A percentile compares a stretch with the other conserved stretches of the same genome.
phyloP scores from a whole-genome alignment of 2,888 invertebrate species.

The Parapristionchus giblindavisi region DNA sequence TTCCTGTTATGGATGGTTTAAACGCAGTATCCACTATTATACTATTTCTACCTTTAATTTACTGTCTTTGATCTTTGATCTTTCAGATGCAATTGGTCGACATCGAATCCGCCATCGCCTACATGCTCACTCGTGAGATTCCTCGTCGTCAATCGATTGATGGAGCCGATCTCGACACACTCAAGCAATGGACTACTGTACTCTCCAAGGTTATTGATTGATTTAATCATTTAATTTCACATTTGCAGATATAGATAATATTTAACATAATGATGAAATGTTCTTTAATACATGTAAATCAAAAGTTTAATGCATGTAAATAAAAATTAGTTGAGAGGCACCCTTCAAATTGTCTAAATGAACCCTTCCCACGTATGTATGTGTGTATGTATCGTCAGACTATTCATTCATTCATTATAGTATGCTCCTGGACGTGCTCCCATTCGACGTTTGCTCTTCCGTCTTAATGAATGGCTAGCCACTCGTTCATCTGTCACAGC shows the following conservation, averaged over 20 bases:
- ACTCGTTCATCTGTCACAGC: slow-evolving; percentile 68
- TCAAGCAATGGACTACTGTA: slow-evolving; percentile 80
- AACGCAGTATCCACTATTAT: no score
- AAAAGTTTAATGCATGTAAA: no score
- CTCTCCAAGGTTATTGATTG: slow-evolving; percentile 74
- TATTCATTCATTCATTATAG: slow-evolving; percentile 50
- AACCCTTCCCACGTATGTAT: no score
- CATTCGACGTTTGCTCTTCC: slow-evolving; percentile 78
- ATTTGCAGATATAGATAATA: slow-evolving; percentile 14
- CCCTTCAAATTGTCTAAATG: no score
- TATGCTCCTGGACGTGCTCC: slow-evolving; percentile 83
- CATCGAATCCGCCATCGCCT: slow-evolving; percentile 85
- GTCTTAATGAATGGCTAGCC: slow-evolving; percentile 75
- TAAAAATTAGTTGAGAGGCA: no score
- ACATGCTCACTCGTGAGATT: slow-evolving; percentile 82
- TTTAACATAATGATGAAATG: not conserved
- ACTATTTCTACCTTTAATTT: not conserved
- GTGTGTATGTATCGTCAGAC: not conserved
- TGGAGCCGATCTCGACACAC: slow-evolving; percentile 80
- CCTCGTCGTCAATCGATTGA: slow-evolving; percentile 78
- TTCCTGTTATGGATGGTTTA: no score
- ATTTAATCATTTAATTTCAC: not conserved
- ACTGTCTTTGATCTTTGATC: not conserved
- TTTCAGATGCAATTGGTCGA: slow-evolving; percentile 82
- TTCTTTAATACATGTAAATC: not conserved